phyloP scores from a whole-genome alignment of 2,113 vertebrate genomes.

The Perognathus longimembris region DNA sequence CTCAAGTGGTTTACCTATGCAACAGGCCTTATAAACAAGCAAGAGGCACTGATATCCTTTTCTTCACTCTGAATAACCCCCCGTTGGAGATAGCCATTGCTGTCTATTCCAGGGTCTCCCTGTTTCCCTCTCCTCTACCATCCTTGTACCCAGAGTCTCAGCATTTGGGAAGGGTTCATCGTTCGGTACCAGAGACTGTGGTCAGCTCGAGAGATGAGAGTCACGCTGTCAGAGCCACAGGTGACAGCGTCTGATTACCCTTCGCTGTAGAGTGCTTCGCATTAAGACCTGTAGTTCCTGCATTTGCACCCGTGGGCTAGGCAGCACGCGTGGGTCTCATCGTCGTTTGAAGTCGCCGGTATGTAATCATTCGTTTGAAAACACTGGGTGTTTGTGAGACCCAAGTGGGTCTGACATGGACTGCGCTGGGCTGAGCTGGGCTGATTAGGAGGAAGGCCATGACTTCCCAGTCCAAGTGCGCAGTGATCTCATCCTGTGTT shows the following conservation, averaged over 20 bases:
- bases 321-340: not conserved
- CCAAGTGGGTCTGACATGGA: not conserved
- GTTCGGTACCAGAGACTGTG: not conserved
- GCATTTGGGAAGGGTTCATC: not conserved
- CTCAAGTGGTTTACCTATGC: not conserved
- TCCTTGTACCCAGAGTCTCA: not conserved
- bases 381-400: not conserved
- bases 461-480: not conserved
- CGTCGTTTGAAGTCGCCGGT: not conserved
- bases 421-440: not conserved
- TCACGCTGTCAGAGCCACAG: not conserved
- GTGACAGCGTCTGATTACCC: not conserved
- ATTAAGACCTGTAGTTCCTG: not conserved
- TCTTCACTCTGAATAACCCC: not conserved
- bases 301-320: conserved; percentile 56
- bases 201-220: not conserved
- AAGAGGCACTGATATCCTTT: not conserved
- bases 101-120: not conserved
- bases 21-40: not conserved
- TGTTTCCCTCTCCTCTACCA: not conserved
- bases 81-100: not conserved
- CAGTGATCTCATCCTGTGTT: conserved; percentile 37
- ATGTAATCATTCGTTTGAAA: not conserved
- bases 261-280: not conserved
- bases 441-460: not conserved